These are phyloP conservation scores for Prunella strophiata DNA, from an alignment of 2,797 vertebrate genomes.

Conservation along the genomic window DNA sequence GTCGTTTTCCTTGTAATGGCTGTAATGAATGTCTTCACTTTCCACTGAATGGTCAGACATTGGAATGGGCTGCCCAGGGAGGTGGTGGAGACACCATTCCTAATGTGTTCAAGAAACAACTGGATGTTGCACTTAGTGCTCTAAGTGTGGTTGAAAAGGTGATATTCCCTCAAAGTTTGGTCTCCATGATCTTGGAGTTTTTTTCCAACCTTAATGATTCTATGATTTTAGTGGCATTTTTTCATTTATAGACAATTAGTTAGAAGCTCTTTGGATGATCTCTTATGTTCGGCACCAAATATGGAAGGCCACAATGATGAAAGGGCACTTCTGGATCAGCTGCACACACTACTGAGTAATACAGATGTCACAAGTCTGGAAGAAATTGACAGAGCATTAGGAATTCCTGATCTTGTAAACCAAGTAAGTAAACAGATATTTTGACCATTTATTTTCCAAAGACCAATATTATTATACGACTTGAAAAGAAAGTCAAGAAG, in stretches of 20 bases:
- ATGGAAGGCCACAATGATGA: slow-evolving; percentile 92
- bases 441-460: slow-evolving; percentile 9
- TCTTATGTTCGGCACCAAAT: slow-evolving; percentile 86
- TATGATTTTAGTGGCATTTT: background rate
- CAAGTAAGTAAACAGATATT: slow-evolving; percentile 79
- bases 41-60: background rate
- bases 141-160: background rate
- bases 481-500: background rate
- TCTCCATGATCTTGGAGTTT: background rate
- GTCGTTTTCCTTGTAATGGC: background rate
- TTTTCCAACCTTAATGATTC: background rate
- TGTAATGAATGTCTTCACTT: background rate
- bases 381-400: slow-evolving; percentile 95
- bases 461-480: background rate
- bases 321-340: slow-evolving; percentile 90
- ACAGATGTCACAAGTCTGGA: slow-evolving; percentile 92
- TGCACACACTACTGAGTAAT: slow-evolving; percentile 93
- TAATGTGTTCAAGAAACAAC: background rate
- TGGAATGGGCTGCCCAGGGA: background rate
- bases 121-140: background rate
- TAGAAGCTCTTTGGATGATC: slow-evolving; percentile 88
- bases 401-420: slow-evolving; percentile 97
- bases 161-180: background rate
- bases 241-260: slow-evolving; percentile 82
- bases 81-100: background rate